These are phyloP conservation scores for Athripsodes cinereus DNA, from an alignment of 2,888 invertebrate species.

Conservation along the genomic window DNA sequence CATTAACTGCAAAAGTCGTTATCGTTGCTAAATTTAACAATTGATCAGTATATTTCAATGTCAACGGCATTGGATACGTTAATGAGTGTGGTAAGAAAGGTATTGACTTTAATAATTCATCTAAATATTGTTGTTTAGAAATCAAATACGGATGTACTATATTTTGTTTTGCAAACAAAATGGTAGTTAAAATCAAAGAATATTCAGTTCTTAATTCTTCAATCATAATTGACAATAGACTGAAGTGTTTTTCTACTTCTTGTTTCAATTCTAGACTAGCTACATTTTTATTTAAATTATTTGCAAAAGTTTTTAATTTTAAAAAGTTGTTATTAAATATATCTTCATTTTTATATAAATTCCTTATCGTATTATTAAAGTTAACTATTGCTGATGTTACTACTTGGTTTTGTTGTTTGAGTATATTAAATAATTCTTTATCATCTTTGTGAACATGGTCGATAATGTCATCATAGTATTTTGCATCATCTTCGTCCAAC, in stretches of 20 bases:
- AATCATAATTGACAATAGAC: not conserved
- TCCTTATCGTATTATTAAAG: not conserved
- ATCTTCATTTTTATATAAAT: not conserved
- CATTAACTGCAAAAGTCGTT: not conserved
- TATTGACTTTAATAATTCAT: not conserved
- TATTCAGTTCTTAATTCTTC: not conserved
- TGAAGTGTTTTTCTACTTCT: not conserved
- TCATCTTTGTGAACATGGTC: not conserved
- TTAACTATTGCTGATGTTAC: not conserved
- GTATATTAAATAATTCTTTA: not conserved
- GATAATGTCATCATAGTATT: not conserved
- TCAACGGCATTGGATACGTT: not conserved
- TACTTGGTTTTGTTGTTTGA: slow-evolving; percentile 3
- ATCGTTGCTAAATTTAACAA: not conserved
- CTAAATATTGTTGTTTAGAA: not conserved
- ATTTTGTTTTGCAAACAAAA: not conserved
- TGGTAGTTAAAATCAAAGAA: not conserved
- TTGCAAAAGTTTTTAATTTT: not conserved
- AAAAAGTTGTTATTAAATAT: slow-evolving; percentile 1
- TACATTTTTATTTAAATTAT: not conserved
- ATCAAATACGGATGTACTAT: not conserved
- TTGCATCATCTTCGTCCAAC: not conserved
- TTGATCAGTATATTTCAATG: not conserved
- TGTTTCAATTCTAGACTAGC: not conserved
- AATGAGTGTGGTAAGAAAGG: not conserved